These are phyloP conservation scores for Platerodrilus igneus DNA, from an alignment of 2,888 invertebrate genomes.

Conservation along the genomic window DNA sequence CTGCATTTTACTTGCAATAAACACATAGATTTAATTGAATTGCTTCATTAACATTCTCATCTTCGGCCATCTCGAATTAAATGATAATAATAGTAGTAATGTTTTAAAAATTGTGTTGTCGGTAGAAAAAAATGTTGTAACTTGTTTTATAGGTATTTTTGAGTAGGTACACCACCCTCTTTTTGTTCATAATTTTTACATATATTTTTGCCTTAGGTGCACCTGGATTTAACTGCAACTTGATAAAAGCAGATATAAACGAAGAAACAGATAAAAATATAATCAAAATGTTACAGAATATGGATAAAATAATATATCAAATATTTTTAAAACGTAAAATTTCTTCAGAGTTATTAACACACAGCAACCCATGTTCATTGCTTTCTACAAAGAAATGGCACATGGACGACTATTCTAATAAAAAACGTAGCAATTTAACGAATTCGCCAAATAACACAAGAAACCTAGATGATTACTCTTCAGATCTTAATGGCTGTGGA, in stretches of 20 bases:
- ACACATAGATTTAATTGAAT: too few species aligned
- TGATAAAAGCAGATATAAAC: constrained; percentile 26
- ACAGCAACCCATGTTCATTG: constrained; percentile 7
- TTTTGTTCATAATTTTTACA: neutral
- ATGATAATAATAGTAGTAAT: too few species aligned
- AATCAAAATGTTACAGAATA: constrained; percentile 25
- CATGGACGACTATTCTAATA: constrained; percentile 3
- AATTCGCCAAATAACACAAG: neutral
- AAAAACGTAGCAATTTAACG: constrained; percentile 6
- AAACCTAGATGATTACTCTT: neutral
- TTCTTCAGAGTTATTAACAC: constrained; percentile 21
- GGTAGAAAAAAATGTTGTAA: too few species aligned
- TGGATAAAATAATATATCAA: constrained; percentile 25
- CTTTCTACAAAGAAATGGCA: constrained; percentile 7
- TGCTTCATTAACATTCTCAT: too few species aligned
- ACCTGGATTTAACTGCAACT: constrained; percentile 30
- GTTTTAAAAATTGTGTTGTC: too few species aligned
- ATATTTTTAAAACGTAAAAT: constrained; percentile 24
- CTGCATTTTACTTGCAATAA: too few species aligned
- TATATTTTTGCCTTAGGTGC: constrained; percentile 27
- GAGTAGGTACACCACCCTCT: too few species aligned
- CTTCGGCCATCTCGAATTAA: too few species aligned
- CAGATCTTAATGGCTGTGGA: constrained; percentile 15
- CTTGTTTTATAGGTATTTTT: too few species aligned
- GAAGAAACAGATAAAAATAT: constrained; percentile 29